Evolutionary conservation across 1,140 invertebrate species (phyloP).

Genomic region (Halesus radiatus): DNA sequence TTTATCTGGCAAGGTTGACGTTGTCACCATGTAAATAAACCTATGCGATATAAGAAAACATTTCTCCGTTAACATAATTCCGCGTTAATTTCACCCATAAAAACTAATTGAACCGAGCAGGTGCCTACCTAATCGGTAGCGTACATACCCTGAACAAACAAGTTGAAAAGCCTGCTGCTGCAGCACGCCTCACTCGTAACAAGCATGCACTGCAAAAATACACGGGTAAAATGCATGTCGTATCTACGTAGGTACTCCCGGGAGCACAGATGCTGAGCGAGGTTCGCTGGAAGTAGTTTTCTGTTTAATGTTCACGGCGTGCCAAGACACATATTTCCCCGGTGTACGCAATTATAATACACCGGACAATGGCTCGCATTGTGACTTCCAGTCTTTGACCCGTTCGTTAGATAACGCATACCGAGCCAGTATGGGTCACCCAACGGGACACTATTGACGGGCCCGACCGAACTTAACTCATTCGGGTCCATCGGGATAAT

Average conservation of each 20-base stretch:
- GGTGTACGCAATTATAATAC: slow-evolving; percentile 43
- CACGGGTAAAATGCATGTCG: neutral
- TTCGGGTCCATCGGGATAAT: slow-evolving; percentile 16
- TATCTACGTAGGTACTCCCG: neutral
- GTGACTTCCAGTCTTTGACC: slow-evolving; percentile 33
- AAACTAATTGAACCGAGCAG: too few relatives aligned
- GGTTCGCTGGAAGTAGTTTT: neutral
- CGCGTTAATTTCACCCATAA: too few relatives aligned
- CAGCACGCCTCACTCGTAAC: neutral
- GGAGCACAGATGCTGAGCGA: slow-evolving; percentile 5
- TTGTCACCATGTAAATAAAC: too few relatives aligned
- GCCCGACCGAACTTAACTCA: neutral
- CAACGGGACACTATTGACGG: slow-evolving; percentile 42
- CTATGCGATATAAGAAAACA: too few relatives aligned
- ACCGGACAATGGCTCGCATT: slow-evolving; percentile 21
- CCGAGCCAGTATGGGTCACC: slow-evolving; percentile 38
- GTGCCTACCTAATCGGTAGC: too few relatives aligned
- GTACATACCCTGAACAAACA: too few relatives aligned
- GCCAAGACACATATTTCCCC: slow-evolving; percentile 31
- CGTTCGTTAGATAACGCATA: slow-evolving; percentile 40
- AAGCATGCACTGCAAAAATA: slow-evolving; percentile 15
- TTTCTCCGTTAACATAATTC: too few relatives aligned
- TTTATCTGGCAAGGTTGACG: too few relatives aligned
- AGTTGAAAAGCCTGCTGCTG: too few relatives aligned
- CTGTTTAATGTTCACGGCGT: neutral